Percentiles rank a stretch among this genome's conserved stretches.
Conservation (phyloP, 2,797 vertebrate species). For the Florisuga fusca region DNA sequence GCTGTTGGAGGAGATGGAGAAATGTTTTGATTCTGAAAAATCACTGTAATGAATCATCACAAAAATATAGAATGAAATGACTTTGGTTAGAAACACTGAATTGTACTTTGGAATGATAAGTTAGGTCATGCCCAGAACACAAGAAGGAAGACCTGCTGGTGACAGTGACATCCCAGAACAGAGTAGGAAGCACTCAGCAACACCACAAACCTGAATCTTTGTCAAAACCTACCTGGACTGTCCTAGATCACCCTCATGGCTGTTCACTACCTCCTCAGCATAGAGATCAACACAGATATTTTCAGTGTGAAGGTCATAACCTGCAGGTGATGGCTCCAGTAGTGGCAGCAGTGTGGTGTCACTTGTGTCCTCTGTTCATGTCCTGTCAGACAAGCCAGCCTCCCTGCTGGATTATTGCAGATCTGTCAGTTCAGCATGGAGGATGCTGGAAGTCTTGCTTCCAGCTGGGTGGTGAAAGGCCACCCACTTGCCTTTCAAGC, state of each 20-base stretch:
- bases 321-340: background rate
- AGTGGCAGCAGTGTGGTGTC: background rate
- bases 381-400: background rate
- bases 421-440: background rate
- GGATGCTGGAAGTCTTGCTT: background rate
- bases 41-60: background rate
- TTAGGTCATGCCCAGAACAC: background rate
- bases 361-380: background rate
- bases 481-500: background rate
- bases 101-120: background rate
- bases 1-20: background rate
- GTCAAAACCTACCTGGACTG: background rate
- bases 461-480: too few species aligned
- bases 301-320: background rate
- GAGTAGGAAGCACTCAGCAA: background rate
- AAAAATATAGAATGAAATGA: background rate
- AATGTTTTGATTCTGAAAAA: background rate
- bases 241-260: background rate
- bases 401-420: background rate
- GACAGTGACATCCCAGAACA: background rate
- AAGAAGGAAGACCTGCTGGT: background rate
- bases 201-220: background rate
- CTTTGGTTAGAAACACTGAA: background rate
- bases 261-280: background rate
- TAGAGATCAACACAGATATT: fast-evolving